Conservation (phyloP, 2,797 vertebrate genomes). For the Rhinichthys osculus region DNA sequence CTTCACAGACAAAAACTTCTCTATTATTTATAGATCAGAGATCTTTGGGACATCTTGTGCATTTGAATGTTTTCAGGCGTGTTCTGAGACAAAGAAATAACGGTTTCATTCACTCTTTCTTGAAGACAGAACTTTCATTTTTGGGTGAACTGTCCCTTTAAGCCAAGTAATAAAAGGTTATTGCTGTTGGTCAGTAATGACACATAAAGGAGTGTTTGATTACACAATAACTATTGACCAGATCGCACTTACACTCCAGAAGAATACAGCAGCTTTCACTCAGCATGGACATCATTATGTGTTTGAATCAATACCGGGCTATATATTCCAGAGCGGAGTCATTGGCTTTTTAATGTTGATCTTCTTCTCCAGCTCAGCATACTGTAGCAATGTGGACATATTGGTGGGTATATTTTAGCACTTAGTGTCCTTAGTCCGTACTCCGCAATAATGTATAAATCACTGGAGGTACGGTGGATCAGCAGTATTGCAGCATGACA, state of each 20-base stretch:
- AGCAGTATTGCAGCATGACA: slow-evolving; percentile 17
- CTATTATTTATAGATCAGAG: slow-evolving; percentile 38
- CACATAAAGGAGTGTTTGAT: slow-evolving; percentile 30
- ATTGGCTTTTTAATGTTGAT: slow-evolving; percentile 21
- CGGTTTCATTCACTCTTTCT: not conserved
- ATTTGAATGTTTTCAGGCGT: slow-evolving; percentile 2
- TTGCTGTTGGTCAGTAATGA: not conserved
- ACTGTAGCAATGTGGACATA: not conserved
- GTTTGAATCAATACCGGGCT: slow-evolving; percentile 31
- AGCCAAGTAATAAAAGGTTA: slow-evolving; percentile 23
- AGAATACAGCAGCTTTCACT: not conserved
- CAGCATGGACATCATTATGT: not conserved
- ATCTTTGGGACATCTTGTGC: not conserved
- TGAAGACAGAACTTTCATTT: not conserved
- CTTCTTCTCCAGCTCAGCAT: not conserved
- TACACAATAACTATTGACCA: slow-evolving; percentile 6
- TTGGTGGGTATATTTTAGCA: slow-evolving; percentile 1
- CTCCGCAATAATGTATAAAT: not conserved
- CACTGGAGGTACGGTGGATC: not conserved
- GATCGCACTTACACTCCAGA: not conserved
- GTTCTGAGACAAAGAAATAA: slow-evolving; percentile 16
- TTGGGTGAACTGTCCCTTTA: slow-evolving; percentile 4
- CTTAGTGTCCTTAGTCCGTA: not conserved
- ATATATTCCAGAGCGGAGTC: not conserved
- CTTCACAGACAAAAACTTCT: slow-evolving; percentile 28